Evolutionary conservation across 2,113 vertebrate species (phyloP).

Genomic region (Corydoras sp.): DNA sequence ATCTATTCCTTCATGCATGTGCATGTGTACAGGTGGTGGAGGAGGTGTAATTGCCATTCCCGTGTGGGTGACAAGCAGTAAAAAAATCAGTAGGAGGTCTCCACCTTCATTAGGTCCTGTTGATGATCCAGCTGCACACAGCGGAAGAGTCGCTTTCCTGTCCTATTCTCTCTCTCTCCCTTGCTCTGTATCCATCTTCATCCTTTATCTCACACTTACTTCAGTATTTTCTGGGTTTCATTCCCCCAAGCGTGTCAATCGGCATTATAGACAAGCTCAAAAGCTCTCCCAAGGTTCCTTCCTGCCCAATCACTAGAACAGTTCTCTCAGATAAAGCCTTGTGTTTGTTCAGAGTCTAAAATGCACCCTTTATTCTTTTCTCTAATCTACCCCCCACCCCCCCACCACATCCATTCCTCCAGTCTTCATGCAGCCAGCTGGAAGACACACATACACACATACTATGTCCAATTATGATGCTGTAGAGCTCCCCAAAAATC

Average conservation of each 20-base stretch:
- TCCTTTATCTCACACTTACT: slow-evolving; percentile 11
- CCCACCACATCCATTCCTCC: slow-evolving; percentile 19
- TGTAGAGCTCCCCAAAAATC: slow-evolving; percentile 63
- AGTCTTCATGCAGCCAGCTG: neutral
- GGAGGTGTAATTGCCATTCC: slow-evolving; percentile 44
- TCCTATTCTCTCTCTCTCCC: slow-evolving; percentile 36
- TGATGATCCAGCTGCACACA: slow-evolving; percentile 41
- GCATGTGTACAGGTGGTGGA: slow-evolving; percentile 5
- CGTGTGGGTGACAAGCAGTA: slow-evolving; percentile 29
- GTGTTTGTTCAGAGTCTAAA: slow-evolving; percentile 10
- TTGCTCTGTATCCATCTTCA: slow-evolving; percentile 25
- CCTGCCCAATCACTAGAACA: slow-evolving; percentile 34
- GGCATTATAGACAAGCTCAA: slow-evolving; percentile 6
- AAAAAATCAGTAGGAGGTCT: slow-evolving; percentile 39
- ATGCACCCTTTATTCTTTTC: slow-evolving; percentile 14
- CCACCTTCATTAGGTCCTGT: slow-evolving; percentile 47
- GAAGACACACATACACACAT: slow-evolving; percentile 35
- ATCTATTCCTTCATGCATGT: slow-evolving; percentile 1
- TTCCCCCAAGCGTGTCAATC: slow-evolving; percentile 10
- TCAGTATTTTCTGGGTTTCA: slow-evolving; percentile 25
- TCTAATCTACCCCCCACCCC: slow-evolving; percentile 13
- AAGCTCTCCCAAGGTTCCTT: slow-evolving; percentile 31
- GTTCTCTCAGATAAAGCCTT: slow-evolving; percentile 13
- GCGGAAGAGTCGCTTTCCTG: slow-evolving; percentile 27
- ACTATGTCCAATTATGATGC: slow-evolving; percentile 71